These are phyloP conservation scores for Halictus rubicundus DNA, from an alignment of 1,140 invertebrate species.

Conservation along the genomic window DNA sequence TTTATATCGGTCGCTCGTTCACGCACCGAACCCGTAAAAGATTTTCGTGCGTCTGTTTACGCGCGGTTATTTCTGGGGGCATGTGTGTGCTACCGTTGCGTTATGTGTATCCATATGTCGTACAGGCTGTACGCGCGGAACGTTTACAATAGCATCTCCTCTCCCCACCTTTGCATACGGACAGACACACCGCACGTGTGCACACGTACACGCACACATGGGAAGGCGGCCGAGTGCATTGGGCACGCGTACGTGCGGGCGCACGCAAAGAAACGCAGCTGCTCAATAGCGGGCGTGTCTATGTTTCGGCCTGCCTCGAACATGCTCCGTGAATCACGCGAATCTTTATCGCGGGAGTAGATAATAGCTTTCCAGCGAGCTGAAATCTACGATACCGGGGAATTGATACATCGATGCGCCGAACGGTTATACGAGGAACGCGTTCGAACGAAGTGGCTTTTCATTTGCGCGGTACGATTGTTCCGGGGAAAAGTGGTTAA, in stretches of 20 bases:
- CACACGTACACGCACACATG: background rate
- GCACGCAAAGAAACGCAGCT: constrained; percentile 67
- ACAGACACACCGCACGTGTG: constrained; percentile 10
- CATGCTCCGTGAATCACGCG: constrained; percentile 25
- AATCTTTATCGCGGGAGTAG: constrained; percentile 8
- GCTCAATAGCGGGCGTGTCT: constrained; percentile 56
- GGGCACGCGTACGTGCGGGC: constrained; percentile 24
- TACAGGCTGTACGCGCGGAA: constrained; percentile 65
- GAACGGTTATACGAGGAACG: too few species aligned
- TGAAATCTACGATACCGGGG: background rate
- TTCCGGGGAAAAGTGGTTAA: too few species aligned
- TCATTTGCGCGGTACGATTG: too few species aligned
- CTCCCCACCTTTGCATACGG: constrained; percentile 29
- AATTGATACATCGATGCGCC: too few species aligned
- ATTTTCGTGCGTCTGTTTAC: constrained; percentile 59
- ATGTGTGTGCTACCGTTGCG: constrained; percentile 55
- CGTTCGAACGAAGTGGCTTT: too few species aligned
- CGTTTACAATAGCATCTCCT: constrained; percentile 73
- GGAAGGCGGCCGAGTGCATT: constrained; percentile 25
- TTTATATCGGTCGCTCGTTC: constrained; percentile 29
- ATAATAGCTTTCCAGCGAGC: constrained; percentile 1
- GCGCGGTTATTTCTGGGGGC: constrained; percentile 71
- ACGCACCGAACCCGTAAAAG: constrained; percentile 68
- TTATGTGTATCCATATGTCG: constrained; percentile 71
- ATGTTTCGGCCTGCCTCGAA: constrained; percentile 18